phyloP scores from a whole-genome alignment of 2,113 vertebrate species.

The Choloepus hoffmanni region DNA sequence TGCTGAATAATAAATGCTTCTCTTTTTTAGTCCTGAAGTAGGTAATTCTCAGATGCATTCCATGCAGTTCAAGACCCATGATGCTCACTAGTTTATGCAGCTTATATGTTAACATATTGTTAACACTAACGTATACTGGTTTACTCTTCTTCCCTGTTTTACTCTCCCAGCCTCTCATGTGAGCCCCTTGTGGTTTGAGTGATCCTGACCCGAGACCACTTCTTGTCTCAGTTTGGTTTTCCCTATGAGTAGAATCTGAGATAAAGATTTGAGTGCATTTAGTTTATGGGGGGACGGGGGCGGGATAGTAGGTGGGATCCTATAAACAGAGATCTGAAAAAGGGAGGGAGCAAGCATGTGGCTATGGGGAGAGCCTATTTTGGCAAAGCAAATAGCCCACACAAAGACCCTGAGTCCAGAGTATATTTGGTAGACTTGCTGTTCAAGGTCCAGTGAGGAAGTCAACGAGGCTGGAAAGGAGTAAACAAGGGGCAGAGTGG shows the following conservation, averaged over 20 bases:
- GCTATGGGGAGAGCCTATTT: neutral
- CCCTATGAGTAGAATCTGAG: neutral
- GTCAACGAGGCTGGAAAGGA: neutral
- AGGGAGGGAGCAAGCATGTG: neutral
- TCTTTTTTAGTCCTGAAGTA: neutral
- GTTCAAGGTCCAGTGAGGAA: neutral
- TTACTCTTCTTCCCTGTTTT: neutral
- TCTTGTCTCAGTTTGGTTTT: constrained; percentile 21
- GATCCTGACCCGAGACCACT: neutral
- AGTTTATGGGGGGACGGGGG: neutral
- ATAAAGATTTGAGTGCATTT: neutral
- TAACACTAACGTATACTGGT: no score
- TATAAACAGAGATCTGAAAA: neutral
- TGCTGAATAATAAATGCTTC: neutral
- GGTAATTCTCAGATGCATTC: neutral
- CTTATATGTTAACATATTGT: no score
- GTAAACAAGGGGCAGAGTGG: neutral
- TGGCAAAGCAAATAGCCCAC: neutral
- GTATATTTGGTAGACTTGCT: neutral
- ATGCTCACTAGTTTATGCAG: neutral
- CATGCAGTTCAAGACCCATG: neutral
- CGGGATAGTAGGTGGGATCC: neutral
- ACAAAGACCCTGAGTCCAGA: neutral
- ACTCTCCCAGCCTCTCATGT: accelerated
- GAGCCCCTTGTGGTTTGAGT: neutral